These are phyloP conservation scores for Oreocharis arfaki DNA, from an alignment of 2,113 vertebrate species.

Conservation along the genomic window DNA sequence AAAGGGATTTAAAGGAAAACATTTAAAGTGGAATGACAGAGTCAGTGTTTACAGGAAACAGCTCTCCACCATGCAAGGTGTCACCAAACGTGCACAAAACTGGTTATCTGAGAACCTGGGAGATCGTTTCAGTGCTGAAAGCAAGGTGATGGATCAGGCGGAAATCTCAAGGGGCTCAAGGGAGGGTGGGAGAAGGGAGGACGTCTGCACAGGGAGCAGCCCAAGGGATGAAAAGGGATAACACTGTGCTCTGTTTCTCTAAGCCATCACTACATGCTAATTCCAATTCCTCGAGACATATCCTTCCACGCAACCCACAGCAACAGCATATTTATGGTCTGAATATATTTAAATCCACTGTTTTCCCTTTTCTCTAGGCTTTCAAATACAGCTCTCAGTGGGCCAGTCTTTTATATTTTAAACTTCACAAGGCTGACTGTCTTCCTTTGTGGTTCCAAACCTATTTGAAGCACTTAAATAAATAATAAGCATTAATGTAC, in stretches of 20 bases:
- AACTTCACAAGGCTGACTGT: constrained; percentile 23
- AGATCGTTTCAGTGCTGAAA: background rate
- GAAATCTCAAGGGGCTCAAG: background rate
- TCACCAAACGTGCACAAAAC: background rate
- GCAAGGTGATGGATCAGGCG: background rate
- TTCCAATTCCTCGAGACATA: background rate
- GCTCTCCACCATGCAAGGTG: fast-evolving
- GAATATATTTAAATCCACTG: background rate
- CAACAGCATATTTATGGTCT: background rate
- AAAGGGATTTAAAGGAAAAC: background rate
- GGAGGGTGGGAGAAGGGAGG: background rate
- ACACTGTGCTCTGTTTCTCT: background rate
- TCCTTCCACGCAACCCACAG: background rate
- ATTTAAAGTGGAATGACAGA: fast-evolving
- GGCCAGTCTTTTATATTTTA: constrained; percentile 9
- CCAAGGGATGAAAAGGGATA: background rate
- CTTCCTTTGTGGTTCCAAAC: constrained; percentile 39
- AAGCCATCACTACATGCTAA: background rate
- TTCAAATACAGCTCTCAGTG: background rate
- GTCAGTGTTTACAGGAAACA: background rate
- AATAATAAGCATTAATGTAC: constrained; percentile 45
- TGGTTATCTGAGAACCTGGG: background rate
- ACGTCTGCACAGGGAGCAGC: fast-evolving
- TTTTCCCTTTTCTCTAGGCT: background rate
- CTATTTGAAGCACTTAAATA: constrained; percentile 42